Conservation (phyloP, 2,888 invertebrate genomes). For the Malacosoma neustria region DNA sequence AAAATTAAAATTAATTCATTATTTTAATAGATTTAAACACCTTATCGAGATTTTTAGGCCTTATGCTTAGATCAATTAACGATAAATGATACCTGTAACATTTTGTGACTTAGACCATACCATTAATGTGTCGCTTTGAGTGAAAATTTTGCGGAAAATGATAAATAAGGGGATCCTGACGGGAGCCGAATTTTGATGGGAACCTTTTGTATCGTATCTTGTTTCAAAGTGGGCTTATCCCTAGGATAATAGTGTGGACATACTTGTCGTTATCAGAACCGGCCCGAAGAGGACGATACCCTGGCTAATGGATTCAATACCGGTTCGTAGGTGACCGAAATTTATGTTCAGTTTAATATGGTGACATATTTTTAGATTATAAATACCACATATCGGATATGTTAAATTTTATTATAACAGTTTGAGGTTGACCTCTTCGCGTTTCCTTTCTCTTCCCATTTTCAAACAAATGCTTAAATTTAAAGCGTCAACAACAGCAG, state of each 20-base stretch:
- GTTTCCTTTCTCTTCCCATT: too few relatives aligned
- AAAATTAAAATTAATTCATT: too few relatives aligned
- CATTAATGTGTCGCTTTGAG: slow-evolving; percentile 44
- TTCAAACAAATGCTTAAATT: too few relatives aligned
- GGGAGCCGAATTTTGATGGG: slow-evolving; percentile 63
- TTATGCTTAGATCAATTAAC: neutral
- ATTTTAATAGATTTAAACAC: too few relatives aligned
- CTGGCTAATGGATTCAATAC: slow-evolving; percentile 30
- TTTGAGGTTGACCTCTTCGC: too few relatives aligned
- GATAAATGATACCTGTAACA: slow-evolving; percentile 3
- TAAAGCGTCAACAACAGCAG: too few relatives aligned
- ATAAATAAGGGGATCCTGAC: slow-evolving; percentile 55
- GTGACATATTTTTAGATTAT: too few relatives aligned
- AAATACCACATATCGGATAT: too few relatives aligned
- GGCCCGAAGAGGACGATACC: slow-evolving; percentile 17
- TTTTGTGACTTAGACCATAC: slow-evolving; percentile 16
- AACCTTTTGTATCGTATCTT: slow-evolving; percentile 63
- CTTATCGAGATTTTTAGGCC: too few relatives aligned
- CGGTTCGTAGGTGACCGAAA: slow-evolving; percentile 19
- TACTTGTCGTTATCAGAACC: slow-evolving; percentile 27
- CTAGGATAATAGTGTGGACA: slow-evolving; percentile 51
- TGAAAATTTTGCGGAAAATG: slow-evolving; percentile 66
- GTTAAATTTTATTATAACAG: too few relatives aligned
- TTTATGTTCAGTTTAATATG: slow-evolving; percentile 8
- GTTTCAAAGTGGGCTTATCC: slow-evolving; percentile 67